Percentiles rank a stretch among this genome's conserved stretches.
Conservation (phyloP, 2,888 invertebrate species). For the Athripsodes cinereus region DNA sequence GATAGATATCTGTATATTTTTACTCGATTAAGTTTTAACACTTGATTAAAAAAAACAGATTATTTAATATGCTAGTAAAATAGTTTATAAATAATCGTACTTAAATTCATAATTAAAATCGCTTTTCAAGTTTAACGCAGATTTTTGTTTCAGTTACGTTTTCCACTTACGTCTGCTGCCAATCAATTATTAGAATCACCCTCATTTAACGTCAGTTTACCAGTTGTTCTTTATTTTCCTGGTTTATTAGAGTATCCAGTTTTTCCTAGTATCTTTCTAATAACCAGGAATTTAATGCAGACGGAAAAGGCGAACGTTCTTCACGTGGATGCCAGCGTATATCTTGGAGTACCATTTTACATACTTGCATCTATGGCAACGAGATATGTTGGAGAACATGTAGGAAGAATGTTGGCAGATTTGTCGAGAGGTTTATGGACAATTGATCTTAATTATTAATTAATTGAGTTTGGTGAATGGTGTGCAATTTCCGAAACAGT, state of each 20-base stretch:
- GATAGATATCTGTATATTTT: too few relatives aligned
- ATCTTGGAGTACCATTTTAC: background rate
- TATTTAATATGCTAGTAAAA: too few relatives aligned
- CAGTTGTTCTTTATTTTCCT: constrained; percentile 5
- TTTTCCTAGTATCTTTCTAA: background rate
- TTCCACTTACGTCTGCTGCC: background rate
- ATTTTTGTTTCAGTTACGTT: background rate
- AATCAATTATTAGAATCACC: background rate
- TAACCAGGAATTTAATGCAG: background rate
- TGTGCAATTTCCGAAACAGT: too few relatives aligned
- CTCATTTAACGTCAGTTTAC: background rate
- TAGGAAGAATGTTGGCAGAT: background rate
- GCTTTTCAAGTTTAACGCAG: too few relatives aligned
- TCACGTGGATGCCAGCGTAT: background rate
- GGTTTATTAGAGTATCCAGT: background rate
- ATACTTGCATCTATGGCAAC: background rate
- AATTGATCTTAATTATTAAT: too few relatives aligned
- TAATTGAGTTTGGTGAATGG: too few relatives aligned
- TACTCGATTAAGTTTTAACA: too few relatives aligned
- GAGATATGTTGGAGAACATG: constrained; percentile 1
- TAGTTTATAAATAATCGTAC: too few relatives aligned
- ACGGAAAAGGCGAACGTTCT: constrained; percentile 5
- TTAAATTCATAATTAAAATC: too few relatives aligned
- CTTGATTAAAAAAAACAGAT: too few relatives aligned
- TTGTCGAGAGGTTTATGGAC: constrained; percentile 5